phyloP scores from a whole-genome alignment of 2,888 invertebrate species.

The Caenorhabditis sp. region DNA sequence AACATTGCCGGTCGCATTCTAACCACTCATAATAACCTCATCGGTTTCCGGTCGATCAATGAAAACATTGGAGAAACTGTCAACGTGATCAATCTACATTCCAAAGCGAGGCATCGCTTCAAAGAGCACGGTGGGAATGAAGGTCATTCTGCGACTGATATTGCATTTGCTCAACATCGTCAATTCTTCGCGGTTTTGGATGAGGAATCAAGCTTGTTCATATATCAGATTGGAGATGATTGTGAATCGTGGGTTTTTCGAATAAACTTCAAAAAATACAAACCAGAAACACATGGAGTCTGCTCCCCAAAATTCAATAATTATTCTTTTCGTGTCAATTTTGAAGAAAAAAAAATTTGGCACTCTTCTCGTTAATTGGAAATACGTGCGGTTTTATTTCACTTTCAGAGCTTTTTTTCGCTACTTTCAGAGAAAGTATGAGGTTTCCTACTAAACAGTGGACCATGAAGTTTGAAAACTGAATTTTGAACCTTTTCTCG shows the following conservation, averaged over 20 bases:
- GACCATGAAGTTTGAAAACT: no score
- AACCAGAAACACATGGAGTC: no score
- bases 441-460: no score
- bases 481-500: no score
- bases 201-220: conserved; percentile 55
- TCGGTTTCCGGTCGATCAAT: conserved; percentile 60
- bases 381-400: no score
- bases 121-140: conserved; percentile 57
- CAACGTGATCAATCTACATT: conserved; percentile 49
- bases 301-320: no score
- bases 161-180: conserved; percentile 61
- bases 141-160: conserved; percentile 48
- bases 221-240: conserved; percentile 56
- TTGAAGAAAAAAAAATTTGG: no score
- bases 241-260: conserved; percentile 27
- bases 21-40: conserved; percentile 47
- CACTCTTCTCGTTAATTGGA: no score
- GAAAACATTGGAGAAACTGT: conserved; percentile 52
- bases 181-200: conserved; percentile 65
- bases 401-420: no score
- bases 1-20: conserved; percentile 44
- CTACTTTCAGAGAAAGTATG: no score
- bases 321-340: no score
- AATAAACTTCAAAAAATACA: no score
- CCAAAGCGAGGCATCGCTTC: conserved; percentile 55